A percentile compares a stretch with the other conserved stretches of the same genome.
phyloP scores from a whole-genome alignment of 2,888 invertebrate species.

The Copidosoma aretas region DNA sequence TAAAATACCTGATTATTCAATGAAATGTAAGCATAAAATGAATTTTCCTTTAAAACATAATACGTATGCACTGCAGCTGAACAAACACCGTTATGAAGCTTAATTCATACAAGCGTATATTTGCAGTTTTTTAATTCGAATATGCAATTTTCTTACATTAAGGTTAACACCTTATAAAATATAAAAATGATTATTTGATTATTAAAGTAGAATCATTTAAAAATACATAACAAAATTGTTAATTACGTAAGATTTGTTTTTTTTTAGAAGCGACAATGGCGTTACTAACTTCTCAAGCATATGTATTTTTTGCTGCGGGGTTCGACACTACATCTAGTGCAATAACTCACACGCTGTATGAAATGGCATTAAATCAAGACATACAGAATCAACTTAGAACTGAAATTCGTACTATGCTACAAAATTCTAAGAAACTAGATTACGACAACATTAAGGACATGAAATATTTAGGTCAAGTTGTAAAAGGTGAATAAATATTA shows the following conservation, averaged over 20 bases:
- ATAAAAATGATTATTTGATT: too few species aligned
- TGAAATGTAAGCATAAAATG: not conserved
- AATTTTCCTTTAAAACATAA: not conserved
- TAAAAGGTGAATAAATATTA: slow-evolving; percentile 50
- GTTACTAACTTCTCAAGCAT: slow-evolving; percentile 59
- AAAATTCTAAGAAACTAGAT: slow-evolving; percentile 53
- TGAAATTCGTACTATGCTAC: slow-evolving; percentile 55
- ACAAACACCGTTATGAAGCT: too few species aligned
- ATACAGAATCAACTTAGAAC: slow-evolving; percentile 58
- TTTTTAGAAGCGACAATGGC: slow-evolving; percentile 58
- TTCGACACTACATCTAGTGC: slow-evolving; percentile 63
- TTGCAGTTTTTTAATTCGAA: not conserved
- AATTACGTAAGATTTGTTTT: too few species aligned
- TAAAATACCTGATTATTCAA: too few species aligned
- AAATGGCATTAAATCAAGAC: slow-evolving; percentile 59
- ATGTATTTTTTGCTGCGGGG: slow-evolving; percentile 63
- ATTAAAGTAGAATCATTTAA: too few species aligned
- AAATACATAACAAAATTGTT: too few species aligned
- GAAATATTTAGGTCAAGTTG: slow-evolving; percentile 60
- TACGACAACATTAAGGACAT: slow-evolving; percentile 60
- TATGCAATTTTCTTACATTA: slow-evolving; percentile 60
- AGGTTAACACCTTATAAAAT: too few species aligned
- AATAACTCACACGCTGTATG: slow-evolving; percentile 59
- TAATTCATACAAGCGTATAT: too few species aligned
- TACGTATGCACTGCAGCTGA: too few species aligned